phyloP scores from a whole-genome alignment of 2,797 vertebrate species.

The Pampus argenteus region DNA sequence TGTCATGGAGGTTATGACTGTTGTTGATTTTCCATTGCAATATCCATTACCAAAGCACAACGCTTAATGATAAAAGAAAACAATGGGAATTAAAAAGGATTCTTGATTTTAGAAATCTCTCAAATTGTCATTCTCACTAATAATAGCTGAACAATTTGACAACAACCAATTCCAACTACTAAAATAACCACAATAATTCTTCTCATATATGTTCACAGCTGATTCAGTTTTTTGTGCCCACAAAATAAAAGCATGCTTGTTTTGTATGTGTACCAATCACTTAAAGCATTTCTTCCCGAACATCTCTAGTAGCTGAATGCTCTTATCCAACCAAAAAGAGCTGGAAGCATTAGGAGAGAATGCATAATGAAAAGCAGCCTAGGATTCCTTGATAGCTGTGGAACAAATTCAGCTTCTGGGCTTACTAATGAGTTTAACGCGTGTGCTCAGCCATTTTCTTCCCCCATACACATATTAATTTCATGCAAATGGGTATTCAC shows the following conservation, averaged over 20 bases:
- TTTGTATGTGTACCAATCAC: slow-evolving; percentile 25
- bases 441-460: slow-evolving; percentile 72
- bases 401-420: slow-evolving; percentile 75
- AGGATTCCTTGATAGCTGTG: slow-evolving; percentile 68
- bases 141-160: slow-evolving; percentile 2
- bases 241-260: slow-evolving; percentile 16
- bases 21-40: not conserved
- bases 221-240: slow-evolving; percentile 27
- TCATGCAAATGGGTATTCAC: slow-evolving; percentile 75
- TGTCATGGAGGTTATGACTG: not conserved
- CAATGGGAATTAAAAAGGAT: not conserved
- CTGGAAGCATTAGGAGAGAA: slow-evolving; percentile 58
- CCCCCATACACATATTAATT: slow-evolving; percentile 73
- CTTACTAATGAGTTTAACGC: slow-evolving; percentile 80
- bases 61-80: not conserved
- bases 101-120: not conserved
- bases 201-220: not conserved
- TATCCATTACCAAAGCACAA: not conserved
- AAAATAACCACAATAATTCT: slow-evolving; percentile 13
- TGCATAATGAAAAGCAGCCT: slow-evolving; percentile 71
- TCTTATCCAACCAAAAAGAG: slow-evolving; percentile 71
- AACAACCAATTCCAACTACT: slow-evolving; percentile 13
- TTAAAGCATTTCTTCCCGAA: too few relatives aligned
- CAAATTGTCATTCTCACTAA: not conserved
- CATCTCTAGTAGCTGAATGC: slow-evolving; percentile 57